Evolutionary conservation across 2,797 vertebrate genomes (phyloP), one percentile per base, ranked within the genome.

Genomic region (Balearica regulorum): DNA sequence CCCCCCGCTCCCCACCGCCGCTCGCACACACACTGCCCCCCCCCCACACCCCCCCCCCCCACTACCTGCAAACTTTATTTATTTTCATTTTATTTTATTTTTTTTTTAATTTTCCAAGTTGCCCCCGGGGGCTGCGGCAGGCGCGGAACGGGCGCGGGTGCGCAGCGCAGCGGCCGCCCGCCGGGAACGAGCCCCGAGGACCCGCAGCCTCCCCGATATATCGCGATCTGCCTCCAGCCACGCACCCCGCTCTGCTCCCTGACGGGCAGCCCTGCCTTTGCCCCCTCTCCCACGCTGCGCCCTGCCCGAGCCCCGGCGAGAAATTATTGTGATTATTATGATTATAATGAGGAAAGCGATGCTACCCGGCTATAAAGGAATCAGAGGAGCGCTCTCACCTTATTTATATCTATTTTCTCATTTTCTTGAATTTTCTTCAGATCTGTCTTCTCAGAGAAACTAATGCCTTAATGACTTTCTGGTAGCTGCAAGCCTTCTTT

Each of bases 401-500:
- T 98, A 89, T 92, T 96, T 97, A 98, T 91, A 90, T 96, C 90
- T 95, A 93, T 97, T 97, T 94, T 83, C 83, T 96, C 95, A 97
- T 97, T 98, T 98, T 97, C 98, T 96, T 94, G 96, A 72, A 97
- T 98, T 98, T 98, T 96, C 97, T 98, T 98, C 97, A 96, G 97
- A 97, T 97, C 97, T 98, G 97, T 98, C 96, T 98, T 97, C 98
- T 97, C 97, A 94, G 98, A 97, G 98, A 98, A 98, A 98, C 98
- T 98, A 98, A 98, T 98, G 98, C 98, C 98, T 98, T 99, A 99
- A 99, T 99, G 99, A 99, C 98, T 99, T 99, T 98, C 98, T 98
- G 98, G 98, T 98, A 98, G 98, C 98, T 98, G 98, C 98, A 97
- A 98, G 98, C 98, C 99, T 99, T 99, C 99, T 99, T 99, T 99